These are phyloP conservation scores for Argyra leucocephala DNA, from an alignment of 2,888 invertebrate genomes.

Conservation along the genomic window DNA sequence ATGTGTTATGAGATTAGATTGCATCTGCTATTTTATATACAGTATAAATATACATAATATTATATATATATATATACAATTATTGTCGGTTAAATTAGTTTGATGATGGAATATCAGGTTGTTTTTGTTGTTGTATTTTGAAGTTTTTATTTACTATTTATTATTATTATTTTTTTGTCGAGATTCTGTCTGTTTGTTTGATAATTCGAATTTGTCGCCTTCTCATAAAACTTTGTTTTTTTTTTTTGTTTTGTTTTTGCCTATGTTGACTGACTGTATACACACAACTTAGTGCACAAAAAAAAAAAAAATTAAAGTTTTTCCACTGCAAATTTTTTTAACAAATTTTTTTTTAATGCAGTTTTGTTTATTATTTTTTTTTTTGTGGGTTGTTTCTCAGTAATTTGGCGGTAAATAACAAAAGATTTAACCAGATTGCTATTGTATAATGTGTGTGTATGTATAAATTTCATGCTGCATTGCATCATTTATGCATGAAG, in stretches of 20 bases:
- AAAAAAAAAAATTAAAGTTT: too few species aligned
- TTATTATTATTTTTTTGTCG: too few species aligned
- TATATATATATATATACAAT: too few species aligned
- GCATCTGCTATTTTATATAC: not conserved
- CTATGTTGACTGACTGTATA: too few species aligned
- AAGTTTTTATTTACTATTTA: too few species aligned
- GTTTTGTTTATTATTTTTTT: not conserved
- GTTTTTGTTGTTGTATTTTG: too few species aligned
- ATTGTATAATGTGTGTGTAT: not conserved
- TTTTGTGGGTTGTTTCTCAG: not conserved
- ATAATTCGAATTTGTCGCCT: not conserved
- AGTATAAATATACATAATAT: too few species aligned
- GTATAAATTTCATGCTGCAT: slow-evolving; percentile 1
- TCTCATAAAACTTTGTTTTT: not conserved
- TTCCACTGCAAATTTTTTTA: too few species aligned
- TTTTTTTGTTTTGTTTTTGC: not conserved
- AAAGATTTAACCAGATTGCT: not conserved
- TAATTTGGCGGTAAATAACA: not conserved
- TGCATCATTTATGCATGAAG: not conserved
- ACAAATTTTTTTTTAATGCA: too few species aligned
- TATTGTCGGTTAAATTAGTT: too few species aligned
- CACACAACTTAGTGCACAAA: too few species aligned
- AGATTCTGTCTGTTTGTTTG: not conserved
- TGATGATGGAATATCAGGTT: too few species aligned
- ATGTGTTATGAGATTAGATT: not conserved